Percentiles rank a stretch among this genome's conserved stretches.
phyloP scores from a whole-genome alignment of 2,888 invertebrate genomes.

The Unio pictorum region DNA sequence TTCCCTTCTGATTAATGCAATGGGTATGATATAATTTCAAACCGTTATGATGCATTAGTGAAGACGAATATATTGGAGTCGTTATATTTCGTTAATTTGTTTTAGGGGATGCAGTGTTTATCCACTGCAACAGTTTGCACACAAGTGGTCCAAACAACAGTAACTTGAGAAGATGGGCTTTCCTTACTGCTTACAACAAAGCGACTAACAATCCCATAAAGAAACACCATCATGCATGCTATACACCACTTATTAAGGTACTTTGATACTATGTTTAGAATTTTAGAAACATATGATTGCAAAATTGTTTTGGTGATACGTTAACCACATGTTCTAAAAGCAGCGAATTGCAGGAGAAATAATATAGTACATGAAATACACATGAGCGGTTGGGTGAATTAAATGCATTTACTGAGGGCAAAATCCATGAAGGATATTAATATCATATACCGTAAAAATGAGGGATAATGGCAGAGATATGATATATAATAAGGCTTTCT shows the following conservation, averaged over 20 bases:
- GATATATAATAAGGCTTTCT: too few relatives aligned
- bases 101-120: too few relatives aligned
- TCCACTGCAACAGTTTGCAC: slow-evolving; percentile 58
- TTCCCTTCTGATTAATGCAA: too few relatives aligned
- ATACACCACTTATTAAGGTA: slow-evolving; percentile 61
- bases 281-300: not conserved
- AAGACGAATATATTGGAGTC: not conserved
- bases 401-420: too few relatives aligned
- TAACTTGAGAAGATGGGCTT: slow-evolving; percentile 64
- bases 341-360: too few relatives aligned
- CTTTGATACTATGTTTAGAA: not conserved
- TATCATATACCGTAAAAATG: not conserved
- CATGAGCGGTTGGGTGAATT: too few relatives aligned
- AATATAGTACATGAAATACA: too few relatives aligned
- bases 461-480: too few relatives aligned
- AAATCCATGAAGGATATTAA: too few relatives aligned
- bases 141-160: slow-evolving; percentile 60
- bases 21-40: too few relatives aligned
- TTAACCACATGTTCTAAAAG: not conserved
- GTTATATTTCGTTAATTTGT: not conserved
- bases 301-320: not conserved
- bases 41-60: not conserved
- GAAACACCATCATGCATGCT: slow-evolving; percentile 63
- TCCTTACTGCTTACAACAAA: slow-evolving; percentile 61
- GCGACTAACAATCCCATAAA: slow-evolving; percentile 62